Conservation (phyloP, 2,888 invertebrate species). For the Dryobota labecula region DNA sequence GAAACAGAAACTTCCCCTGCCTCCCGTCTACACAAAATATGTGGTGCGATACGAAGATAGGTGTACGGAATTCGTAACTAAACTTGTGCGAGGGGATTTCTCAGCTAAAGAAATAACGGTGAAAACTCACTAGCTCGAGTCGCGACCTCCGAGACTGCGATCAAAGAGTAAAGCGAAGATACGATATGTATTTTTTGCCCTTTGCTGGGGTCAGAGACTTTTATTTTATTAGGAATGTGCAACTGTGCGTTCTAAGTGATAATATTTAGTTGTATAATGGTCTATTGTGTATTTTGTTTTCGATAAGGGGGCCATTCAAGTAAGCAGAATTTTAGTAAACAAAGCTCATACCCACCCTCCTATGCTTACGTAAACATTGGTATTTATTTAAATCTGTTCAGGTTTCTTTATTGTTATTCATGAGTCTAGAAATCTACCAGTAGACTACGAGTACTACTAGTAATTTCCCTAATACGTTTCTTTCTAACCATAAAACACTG, state of each 20-base stretch:
- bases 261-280: too few relatives aligned
- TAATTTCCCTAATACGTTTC: too few relatives aligned
- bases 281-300: not conserved
- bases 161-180: slow-evolving; percentile 65
- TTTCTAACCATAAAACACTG: too few relatives aligned
- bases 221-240: slow-evolving; percentile 52
- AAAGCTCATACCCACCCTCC: too few relatives aligned
- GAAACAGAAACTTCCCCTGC: slow-evolving; percentile 78
- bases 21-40: slow-evolving; percentile 82
- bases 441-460: too few relatives aligned
- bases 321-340: too few relatives aligned
- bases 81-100: slow-evolving; percentile 82
- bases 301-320: too few relatives aligned
- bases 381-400: too few relatives aligned
- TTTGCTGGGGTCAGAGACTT: slow-evolving; percentile 41
- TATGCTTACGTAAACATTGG: too few relatives aligned
- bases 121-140: slow-evolving; percentile 71
- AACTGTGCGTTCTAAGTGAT: slow-evolving; percentile 46
- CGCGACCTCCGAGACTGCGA: slow-evolving; percentile 72
- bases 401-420: too few relatives aligned
- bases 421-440: too few relatives aligned
- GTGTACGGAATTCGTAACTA: slow-evolving; percentile 85
- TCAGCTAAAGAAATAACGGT: slow-evolving; percentile 82
- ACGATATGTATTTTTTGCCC: slow-evolving; percentile 61
- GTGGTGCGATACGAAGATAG: slow-evolving; percentile 82